phyloP scores from a whole-genome alignment of 2,797 vertebrate species.

The Rhodeus uyekii region DNA sequence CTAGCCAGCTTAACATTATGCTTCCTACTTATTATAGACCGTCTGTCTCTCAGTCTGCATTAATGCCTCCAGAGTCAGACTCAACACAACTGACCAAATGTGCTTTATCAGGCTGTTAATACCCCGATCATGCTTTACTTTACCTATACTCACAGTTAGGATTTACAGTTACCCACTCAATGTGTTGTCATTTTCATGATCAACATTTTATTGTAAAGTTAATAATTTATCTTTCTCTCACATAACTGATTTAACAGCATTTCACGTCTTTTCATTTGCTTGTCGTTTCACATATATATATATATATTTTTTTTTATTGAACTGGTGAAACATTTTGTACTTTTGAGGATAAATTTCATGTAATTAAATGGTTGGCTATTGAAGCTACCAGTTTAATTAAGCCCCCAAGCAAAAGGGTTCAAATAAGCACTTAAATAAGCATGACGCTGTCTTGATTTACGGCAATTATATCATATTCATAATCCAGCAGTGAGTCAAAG shows the following conservation, averaged over 20 bases:
- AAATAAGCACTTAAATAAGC: not conserved
- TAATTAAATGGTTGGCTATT: not conserved
- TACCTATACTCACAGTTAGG: not conserved
- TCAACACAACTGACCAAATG: not conserved
- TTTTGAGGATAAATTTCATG: not conserved
- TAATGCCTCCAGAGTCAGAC: not conserved
- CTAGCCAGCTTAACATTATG: not conserved
- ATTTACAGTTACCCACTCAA: not conserved
- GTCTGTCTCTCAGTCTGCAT: not conserved
- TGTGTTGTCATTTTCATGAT: not conserved
- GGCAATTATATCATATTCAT: not conserved
- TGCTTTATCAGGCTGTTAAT: not conserved
- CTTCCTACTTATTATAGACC: not conserved
- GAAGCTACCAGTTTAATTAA: not conserved
- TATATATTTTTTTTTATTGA: not conserved
- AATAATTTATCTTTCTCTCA: not conserved
- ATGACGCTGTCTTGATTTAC: not conserved
- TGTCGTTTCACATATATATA: not conserved
- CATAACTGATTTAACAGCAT: not conserved
- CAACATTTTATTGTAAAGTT: not conserved
- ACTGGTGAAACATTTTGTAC: not conserved
- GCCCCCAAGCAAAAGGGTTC: not conserved
- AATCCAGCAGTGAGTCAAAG: not conserved
- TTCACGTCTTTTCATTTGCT: not conserved
- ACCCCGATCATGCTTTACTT: not conserved